Percentiles rank a stretch among this genome's conserved stretches.
Conservation (phyloP, 2,797 vertebrate genomes). For the Myripristis murdjan region DNA sequence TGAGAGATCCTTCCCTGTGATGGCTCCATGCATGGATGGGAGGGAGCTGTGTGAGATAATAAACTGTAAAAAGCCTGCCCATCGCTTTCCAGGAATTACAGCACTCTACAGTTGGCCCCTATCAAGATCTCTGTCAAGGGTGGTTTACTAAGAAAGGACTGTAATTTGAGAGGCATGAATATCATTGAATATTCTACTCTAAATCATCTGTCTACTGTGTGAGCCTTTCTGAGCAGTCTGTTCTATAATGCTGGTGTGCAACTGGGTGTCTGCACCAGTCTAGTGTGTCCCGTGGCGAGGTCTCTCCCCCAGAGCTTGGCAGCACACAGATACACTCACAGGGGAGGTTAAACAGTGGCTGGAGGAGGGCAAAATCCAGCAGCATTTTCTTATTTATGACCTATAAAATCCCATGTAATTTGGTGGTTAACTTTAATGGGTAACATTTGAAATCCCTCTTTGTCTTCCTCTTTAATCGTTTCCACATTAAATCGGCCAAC, state of each 20-base stretch:
- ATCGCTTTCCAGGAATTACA: constrained; percentile 75
- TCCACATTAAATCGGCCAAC: constrained; percentile 81
- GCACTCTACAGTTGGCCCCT: constrained; percentile 53
- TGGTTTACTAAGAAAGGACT: constrained; percentile 42
- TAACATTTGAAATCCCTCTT: constrained; percentile 84
- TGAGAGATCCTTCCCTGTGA: constrained; percentile 73
- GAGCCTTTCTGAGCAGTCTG: constrained; percentile 43
- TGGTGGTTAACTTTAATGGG: constrained; percentile 84
- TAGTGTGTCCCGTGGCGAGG: constrained; percentile 63
- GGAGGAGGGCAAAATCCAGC: constrained; percentile 75
- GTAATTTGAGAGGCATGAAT: constrained; percentile 66
- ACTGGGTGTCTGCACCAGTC: constrained; percentile 39
- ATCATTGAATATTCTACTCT: constrained; percentile 39
- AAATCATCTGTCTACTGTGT: constrained; percentile 20
- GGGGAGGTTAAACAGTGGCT: constrained; percentile 76
- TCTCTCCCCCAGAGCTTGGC: constrained; percentile 75
- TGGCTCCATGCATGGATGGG: constrained; percentile 75
- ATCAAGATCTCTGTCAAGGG: constrained; percentile 54
- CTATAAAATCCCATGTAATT: constrained; percentile 85
- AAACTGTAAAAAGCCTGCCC: constrained; percentile 69
- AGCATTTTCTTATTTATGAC: constrained; percentile 83
- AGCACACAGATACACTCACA: constrained; percentile 48
- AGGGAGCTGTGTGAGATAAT: constrained; percentile 72
- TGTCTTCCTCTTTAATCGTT: constrained; percentile 82
- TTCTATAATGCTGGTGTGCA: constrained; percentile 26